Evolutionary conservation across 2,888 invertebrate species (phyloP), one percentile per base, ranked within the genome.

Genomic region (Mycogona germanica): DNA sequence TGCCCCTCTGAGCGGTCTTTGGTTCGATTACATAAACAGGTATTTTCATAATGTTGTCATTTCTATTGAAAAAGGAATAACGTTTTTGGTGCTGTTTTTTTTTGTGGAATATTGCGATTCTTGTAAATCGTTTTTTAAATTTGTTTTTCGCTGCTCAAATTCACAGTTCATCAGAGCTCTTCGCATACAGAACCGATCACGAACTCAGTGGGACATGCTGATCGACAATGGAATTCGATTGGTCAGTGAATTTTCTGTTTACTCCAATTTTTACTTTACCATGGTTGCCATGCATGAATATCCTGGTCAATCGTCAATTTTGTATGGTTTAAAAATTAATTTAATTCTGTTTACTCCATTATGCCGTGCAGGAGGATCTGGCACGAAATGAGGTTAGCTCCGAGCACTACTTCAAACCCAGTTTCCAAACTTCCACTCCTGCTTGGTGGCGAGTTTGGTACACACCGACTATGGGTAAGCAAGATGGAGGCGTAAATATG

Each of bases 171-270:
- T 51, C 14, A 32, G 44, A n/a, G 83, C 89, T 0, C 73, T 93
- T 26, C 93, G 95, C 72, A 86, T 86, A n/a, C 77, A 89, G 42
- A 87, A 88, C 69, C 79, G 95, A 58, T 92, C 93, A 3, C 91
- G 93, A 69, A 91, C 92, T 0, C 88, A 96, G 66, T 98, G 92
- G 92, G 81, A 80, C 59, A 76, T 87, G 59, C 79, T 92, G 68
- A 79, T 95, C 53, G 79, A 84, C 61, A 78, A 81, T 56, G 58
- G 72, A 53, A 65, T 72, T n/a, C n/a, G n/a, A n/a, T n/a, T n/a
- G n/a, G n/a, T n/a, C n/a, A n/a, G n/a, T n/a, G n/a, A n/a, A n/a
- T n/a, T n/a, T n/a, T n/a, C n/a, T n/a, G n/a, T n/a, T n/a, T n/a
- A n/a, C n/a, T n/a, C n/a, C n/a, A n/a, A n/a, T n/a, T n/a, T n/a